These are phyloP conservation scores for Apogon hyalosoma DNA, from an alignment of 2,797 vertebrate genomes.

Conservation along the genomic window DNA sequence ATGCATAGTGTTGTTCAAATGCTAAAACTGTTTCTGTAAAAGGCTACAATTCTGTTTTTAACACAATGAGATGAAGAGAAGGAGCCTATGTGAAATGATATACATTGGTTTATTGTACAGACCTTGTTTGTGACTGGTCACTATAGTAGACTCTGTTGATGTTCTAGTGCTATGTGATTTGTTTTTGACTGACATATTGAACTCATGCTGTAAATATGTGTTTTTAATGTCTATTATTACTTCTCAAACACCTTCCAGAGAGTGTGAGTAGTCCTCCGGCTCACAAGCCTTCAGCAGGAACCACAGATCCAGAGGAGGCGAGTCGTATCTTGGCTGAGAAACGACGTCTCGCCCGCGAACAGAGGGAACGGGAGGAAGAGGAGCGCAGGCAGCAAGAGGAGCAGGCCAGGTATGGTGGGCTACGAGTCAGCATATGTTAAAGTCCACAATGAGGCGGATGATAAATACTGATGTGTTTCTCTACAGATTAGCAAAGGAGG, in stretches of 20 bases:
- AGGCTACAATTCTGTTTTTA: no score
- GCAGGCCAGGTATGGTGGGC: conserved; percentile 85
- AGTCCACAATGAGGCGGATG: background rate
- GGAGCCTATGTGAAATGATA: no score
- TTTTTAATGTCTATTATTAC: background rate
- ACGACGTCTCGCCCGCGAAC: conserved; percentile 91
- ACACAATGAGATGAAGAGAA: no score
- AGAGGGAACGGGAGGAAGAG: conserved; percentile 92
- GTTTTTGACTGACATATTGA: no score
- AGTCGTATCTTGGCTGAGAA: conserved; percentile 93
- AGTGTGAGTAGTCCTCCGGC: conserved; percentile 62
- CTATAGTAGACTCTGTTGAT: no score
- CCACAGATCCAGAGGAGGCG: conserved; percentile 93
- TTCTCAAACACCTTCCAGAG: conserved; percentile 50
- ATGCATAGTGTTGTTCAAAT: no score
- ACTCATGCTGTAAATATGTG: no score
- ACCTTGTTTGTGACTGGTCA: no score
- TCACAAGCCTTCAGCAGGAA: conserved; percentile 88
- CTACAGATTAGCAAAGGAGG: conserved; percentile 90
- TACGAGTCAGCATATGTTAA: background rate
- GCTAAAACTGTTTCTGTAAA: no score
- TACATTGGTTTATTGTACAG: no score
- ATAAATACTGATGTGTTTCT: background rate
- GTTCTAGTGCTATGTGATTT: no score
- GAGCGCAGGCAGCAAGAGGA: conserved; percentile 89